Conservation (phyloP, 2,113 vertebrate genomes). For the Hassar affinis region DNA sequence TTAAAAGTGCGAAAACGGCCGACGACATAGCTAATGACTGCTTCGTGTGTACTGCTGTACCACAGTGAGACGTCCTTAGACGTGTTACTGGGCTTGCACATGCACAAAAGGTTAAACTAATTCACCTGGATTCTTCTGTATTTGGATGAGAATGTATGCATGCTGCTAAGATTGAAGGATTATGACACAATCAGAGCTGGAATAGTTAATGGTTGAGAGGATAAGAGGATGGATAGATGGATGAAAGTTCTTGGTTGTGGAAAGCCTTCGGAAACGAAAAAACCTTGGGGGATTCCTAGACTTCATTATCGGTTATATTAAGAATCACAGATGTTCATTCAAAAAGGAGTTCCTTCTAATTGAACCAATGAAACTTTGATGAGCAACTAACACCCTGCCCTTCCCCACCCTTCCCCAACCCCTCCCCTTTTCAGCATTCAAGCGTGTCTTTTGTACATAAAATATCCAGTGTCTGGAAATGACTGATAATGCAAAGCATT, state of each 20-base stretch:
- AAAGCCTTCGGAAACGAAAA: not conserved
- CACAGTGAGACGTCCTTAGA: not conserved
- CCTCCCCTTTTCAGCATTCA: constrained; percentile 10
- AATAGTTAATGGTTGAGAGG: not conserved
- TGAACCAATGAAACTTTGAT: constrained; percentile 6
- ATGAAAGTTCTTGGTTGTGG: not conserved
- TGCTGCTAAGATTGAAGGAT: constrained; percentile 47
- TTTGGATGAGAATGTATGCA: constrained; percentile 53
- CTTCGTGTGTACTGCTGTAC: not conserved
- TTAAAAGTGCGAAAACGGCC: not conserved
- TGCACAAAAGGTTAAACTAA: constrained; percentile 38
- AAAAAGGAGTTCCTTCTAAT: constrained; percentile 2
- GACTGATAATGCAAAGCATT: constrained; percentile 54
- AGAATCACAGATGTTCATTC: constrained; percentile 1
- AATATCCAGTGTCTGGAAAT: constrained; percentile 37
- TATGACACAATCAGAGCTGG: not conserved
- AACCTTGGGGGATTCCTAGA: not conserved
- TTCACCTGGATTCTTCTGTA: not conserved
- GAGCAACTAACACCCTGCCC: not conserved
- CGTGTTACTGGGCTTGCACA: constrained; percentile 23
- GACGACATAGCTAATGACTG: not conserved
- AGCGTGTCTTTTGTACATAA: constrained; percentile 51
- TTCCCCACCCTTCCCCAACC: not conserved
- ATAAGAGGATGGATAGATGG: not conserved
- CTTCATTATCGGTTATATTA: not conserved